phyloP scores from a whole-genome alignment of 53 echinoderm and acorn worm species.

The Stichopus horrens region DNA sequence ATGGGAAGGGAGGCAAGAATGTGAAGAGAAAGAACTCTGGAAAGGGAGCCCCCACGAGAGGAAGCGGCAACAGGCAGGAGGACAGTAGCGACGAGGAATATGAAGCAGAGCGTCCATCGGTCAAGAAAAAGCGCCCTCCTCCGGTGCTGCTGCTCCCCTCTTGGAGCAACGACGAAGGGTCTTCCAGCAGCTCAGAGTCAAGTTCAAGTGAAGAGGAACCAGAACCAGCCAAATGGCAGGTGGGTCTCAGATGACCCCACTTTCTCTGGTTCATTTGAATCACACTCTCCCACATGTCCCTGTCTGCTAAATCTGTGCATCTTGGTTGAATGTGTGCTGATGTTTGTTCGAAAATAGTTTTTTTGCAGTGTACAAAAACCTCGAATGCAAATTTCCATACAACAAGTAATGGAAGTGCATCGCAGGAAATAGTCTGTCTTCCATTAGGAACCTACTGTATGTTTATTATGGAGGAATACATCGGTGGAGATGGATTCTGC shows the following conservation, averaged over 20 bases:
- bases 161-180: constrained; percentile 12
- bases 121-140: not conserved
- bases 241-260: not conserved
- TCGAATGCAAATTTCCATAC: too few relatives aligned
- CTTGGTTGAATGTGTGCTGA: too few relatives aligned
- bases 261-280: too few relatives aligned
- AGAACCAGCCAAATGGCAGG: constrained; percentile 54
- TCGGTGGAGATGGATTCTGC: too few relatives aligned
- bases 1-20: not conserved
- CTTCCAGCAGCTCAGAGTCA: constrained; percentile 27
- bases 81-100: constrained; percentile 43
- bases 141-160: not conserved
- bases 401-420: too few relatives aligned
- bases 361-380: too few relatives aligned
- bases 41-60: not conserved
- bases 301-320: too few relatives aligned
- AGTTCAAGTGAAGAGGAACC: constrained; percentile 59
- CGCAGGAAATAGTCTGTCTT: too few relatives aligned
- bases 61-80: constrained; percentile 10
- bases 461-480: too few relatives aligned
- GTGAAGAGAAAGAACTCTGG: constrained; percentile 9
- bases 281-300: too few relatives aligned
- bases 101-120: constrained; percentile 59
- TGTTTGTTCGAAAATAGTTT: too few relatives aligned
- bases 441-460: too few relatives aligned